Evolutionary conservation across 1,140 invertebrate genomes (phyloP).

Genomic region (Branchinecta lynchi): DNA sequence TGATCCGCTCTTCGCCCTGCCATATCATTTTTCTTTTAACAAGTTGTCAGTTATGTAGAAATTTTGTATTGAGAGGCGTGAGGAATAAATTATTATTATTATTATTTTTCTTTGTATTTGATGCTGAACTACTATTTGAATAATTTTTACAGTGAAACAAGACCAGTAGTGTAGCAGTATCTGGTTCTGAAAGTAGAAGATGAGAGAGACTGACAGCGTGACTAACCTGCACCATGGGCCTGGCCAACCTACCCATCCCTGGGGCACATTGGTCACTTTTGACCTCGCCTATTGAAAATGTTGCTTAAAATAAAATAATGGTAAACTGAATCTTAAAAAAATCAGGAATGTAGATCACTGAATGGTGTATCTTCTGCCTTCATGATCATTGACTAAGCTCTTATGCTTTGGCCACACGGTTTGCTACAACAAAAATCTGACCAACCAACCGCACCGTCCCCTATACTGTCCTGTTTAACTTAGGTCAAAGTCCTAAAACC

Average conservation of each 20-base stretch:
- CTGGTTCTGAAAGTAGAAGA: neutral
- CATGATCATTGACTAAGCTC: neutral
- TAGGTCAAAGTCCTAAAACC: too few species aligned
- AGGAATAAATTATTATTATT: too few species aligned
- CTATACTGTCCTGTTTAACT: too few species aligned
- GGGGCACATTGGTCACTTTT: constrained; percentile 7
- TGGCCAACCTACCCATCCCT: constrained; percentile 2
- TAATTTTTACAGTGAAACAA: neutral
- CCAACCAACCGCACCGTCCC: neutral
- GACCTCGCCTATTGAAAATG: neutral
- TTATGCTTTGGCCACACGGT: neutral
- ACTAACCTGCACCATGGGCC: neutral
- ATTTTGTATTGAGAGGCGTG: too few species aligned
- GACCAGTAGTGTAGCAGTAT: neutral
- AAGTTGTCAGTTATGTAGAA: too few species aligned
- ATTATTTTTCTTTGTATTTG: too few species aligned
- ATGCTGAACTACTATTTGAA: too few species aligned
- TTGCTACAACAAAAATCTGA: neutral
- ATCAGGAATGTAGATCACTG: neutral
- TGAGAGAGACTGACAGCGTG: neutral
- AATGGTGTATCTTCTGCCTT: neutral
- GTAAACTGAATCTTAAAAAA: neutral
- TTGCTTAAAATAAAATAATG: constrained; percentile 7
- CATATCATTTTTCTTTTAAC: too few species aligned
- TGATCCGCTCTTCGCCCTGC: too few species aligned